phyloP scores from a whole-genome alignment of 2,888 invertebrate species.

The Pantelozetes paolii region DNA sequence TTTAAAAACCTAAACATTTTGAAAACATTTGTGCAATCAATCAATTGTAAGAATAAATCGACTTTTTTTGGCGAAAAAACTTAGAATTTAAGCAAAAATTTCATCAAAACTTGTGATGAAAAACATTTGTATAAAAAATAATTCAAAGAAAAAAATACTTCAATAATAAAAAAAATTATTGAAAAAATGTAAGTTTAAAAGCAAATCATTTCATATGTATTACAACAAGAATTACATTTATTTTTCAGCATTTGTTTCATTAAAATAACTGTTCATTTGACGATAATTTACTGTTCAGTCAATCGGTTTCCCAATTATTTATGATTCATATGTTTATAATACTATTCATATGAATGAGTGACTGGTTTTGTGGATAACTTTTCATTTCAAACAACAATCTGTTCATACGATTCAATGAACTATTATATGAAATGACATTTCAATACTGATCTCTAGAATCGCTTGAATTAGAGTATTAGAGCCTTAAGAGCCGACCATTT shows the following conservation, averaged over 20 bases:
- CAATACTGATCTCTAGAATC: neutral
- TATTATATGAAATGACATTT: slow-evolving; percentile 30
- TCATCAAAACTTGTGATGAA: neutral
- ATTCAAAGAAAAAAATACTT: neutral
- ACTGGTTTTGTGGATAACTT: neutral
- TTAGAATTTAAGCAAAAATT: neutral
- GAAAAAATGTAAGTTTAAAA: too few relatives aligned
- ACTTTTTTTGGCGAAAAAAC: neutral
- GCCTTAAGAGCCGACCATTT: slow-evolving; percentile 24
- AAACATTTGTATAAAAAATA: slow-evolving; percentile 1
- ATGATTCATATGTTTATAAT: neutral
- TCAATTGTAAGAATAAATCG: neutral
- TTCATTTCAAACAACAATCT: slow-evolving; percentile 13
- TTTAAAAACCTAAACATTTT: neutral
- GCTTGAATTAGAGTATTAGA: neutral
- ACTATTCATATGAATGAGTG: neutral
- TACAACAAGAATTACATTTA: too few relatives aligned
- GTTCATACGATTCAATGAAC: slow-evolving; percentile 29
- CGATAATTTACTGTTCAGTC: neutral
- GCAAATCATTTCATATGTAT: too few relatives aligned
- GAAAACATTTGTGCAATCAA: slow-evolving; percentile 20
- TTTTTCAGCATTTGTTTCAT: too few relatives aligned
- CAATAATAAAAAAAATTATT: neutral
- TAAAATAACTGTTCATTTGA: too few relatives aligned
- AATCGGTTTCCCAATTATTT: neutral